Evolutionary conservation across 2,113 vertebrate species (phyloP).

Genomic region (Ceyx melanurus): DNA sequence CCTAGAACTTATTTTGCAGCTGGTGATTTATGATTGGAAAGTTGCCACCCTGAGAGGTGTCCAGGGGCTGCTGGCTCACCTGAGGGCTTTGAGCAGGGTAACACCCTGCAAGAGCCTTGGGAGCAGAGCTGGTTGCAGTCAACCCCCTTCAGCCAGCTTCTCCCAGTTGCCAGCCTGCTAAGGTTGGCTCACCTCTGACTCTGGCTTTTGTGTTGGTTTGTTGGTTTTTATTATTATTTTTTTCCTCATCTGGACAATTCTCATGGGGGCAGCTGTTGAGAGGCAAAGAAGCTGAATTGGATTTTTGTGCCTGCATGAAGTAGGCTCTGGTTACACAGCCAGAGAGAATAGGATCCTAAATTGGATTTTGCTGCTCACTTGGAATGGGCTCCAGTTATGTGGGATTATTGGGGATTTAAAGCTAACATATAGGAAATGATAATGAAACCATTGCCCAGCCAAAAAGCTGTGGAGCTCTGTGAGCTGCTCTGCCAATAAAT

Average conservation of each 20-base stretch:
- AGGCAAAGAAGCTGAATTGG: slow-evolving; percentile 20
- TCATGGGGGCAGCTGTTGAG: background rate
- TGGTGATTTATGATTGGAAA: background rate
- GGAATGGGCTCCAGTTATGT: background rate
- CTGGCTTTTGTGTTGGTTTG: background rate
- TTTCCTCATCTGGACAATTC: background rate
- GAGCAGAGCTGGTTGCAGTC: background rate
- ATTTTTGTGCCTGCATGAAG: background rate
- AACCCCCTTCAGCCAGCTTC: background rate
- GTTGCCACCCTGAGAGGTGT: background rate
- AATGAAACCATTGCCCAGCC: background rate
- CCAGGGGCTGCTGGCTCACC: background rate
- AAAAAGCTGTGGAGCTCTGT: background rate
- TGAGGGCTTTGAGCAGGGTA: background rate
- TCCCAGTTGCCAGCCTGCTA: background rate
- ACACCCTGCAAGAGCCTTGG: background rate
- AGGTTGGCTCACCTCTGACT: background rate
- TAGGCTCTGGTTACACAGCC: slow-evolving; percentile 3
- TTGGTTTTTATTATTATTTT: background rate
- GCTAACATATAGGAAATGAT: background rate
- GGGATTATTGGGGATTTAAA: slow-evolving; percentile 58
- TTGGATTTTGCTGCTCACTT: slow-evolving; percentile 37
- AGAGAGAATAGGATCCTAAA: slow-evolving; percentile 33
- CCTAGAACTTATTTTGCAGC: background rate
- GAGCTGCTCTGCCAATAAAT: background rate